Evolutionary conservation across 2,888 invertebrate species (phyloP).

Genomic region (Pyrrhosoma nymphula): DNA sequence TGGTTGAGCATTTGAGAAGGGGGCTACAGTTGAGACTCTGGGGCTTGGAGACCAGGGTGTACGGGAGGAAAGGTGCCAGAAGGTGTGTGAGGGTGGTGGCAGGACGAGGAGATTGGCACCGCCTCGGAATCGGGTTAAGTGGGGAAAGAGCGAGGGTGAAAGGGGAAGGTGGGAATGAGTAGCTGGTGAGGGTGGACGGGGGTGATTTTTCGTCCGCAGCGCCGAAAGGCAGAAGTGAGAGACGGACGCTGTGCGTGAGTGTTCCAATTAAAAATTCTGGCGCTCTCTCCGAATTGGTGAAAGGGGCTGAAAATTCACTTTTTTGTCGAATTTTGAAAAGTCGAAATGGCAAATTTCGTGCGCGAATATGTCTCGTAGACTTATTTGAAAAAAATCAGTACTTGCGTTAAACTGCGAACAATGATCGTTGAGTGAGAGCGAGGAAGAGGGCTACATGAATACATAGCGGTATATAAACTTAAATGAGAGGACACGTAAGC

Average conservation of each 20-base stretch:
- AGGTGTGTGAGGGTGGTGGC: too few relatives aligned
- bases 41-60: too few relatives aligned
- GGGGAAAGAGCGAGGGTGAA: not conserved
- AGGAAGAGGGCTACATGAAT: not conserved
- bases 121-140: too few relatives aligned
- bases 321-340: not conserved
- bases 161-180: not conserved
- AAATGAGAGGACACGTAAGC: too few relatives aligned
- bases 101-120: too few relatives aligned
- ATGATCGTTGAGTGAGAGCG: not conserved
- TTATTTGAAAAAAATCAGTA: not conserved
- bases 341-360: not conserved
- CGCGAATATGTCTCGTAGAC: not conserved
- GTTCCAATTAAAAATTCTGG: slow-evolving; percentile 13
- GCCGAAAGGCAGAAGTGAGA: not conserved
- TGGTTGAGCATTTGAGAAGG: too few relatives aligned
- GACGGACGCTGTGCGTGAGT: not conserved
- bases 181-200: not conserved
- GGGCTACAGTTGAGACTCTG: too few relatives aligned
- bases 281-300: not conserved
- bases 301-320: not conserved
- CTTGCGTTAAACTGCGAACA: not conserved
- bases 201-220: not conserved
- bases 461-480: too few relatives aligned
- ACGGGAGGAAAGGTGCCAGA: too few relatives aligned